A percentile compares a stretch with the other conserved stretches of the same genome.
phyloP scores from a whole-genome alignment of 1,140 invertebrate species.

The Elymnias hypermnestra region DNA sequence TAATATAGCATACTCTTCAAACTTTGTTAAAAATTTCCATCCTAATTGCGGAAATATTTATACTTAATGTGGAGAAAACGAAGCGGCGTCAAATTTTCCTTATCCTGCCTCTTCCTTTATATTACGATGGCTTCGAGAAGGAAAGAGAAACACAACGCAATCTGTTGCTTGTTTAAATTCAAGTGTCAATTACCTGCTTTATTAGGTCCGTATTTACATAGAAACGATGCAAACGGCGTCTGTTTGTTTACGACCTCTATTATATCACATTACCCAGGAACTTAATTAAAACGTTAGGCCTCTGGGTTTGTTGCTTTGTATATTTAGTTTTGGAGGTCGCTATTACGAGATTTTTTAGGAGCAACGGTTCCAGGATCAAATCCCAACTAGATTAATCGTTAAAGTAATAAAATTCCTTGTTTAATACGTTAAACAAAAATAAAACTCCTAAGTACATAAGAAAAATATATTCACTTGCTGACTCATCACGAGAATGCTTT shows the following conservation, averaged over 20 bases:
- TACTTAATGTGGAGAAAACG: too few relatives aligned
- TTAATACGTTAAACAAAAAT: too few relatives aligned
- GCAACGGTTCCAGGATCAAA: too few relatives aligned
- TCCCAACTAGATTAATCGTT: too few relatives aligned
- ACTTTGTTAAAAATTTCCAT: not conserved
- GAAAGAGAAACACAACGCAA: constrained; percentile 12
- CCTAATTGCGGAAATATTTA: too few relatives aligned
- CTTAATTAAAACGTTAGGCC: constrained; percentile 20
- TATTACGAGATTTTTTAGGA: constrained; percentile 16
- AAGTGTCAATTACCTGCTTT: constrained; percentile 22
- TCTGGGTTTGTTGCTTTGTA: constrained; percentile 4
- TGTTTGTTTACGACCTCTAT: constrained; percentile 25
- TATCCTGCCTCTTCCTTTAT: not conserved
- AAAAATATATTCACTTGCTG: too few relatives aligned
- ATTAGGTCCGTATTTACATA: constrained; percentile 25
- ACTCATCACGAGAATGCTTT: too few relatives aligned
- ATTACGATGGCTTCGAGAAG: not conserved
- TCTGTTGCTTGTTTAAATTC: constrained; percentile 22
- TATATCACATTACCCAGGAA: constrained; percentile 19
- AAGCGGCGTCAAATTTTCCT: not conserved
- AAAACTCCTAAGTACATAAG: too few relatives aligned
- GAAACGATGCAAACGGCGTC: constrained; percentile 21
- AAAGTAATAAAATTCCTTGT: too few relatives aligned
- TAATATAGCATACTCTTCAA: too few relatives aligned
- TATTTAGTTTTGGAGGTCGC: constrained; percentile 22